Base-by-base conservation (phyloP, 1,140 invertebrate species). In the Scaptomyza graminum region DNA sequence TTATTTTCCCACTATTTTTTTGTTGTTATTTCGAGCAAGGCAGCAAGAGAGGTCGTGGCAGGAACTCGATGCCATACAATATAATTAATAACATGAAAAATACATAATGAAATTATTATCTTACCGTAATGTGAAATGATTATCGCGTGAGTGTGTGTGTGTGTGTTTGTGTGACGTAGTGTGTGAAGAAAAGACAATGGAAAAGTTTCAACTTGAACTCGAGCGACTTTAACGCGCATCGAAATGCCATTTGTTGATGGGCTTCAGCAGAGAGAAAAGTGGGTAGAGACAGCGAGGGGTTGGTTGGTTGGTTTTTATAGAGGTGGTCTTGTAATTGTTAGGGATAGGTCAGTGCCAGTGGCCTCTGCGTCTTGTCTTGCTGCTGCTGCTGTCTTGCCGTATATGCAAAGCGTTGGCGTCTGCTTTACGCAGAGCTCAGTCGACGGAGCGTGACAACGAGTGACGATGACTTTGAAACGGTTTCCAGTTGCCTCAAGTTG, bases 1-100 rank as follows among this genome's bases (percentile, higher is more conserved):
- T 87, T 87, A 87, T 87, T 88, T 87, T 87, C 83, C 82, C 82
- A 87, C 83, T 88, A 82, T 72, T 75, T 67, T 65, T 41, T 8
- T 34, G n/a, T n/a, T 34, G 7, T 28, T 28, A 5, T 28, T 28
- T 3, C 5, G 25, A 3, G 0, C 6, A 0, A 5, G 6, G n/a
- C 6, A 39, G 34, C 5, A 9, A 41, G 44, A 18, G 31, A 41
- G 62, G 44, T 13, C 25, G 11, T 28, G 59, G 39, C 70, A 67
- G 70, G 70, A 73, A 73, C 63, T 67, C 49, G 49, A 67, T 73
- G 70, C 37, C 70, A 69, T 62, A 74, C 70, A 81, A 74, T 69
- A 87, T 87, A 88, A 87, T 87, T 87, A 87, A 88, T 87, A 87
- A 87, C 82, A 87, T 82, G 82, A 82, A 87, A 85, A 87, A 87